Base-by-base conservation (phyloP, 2,888 invertebrate genomes). In the Xestobium rufovillosum region DNA sequence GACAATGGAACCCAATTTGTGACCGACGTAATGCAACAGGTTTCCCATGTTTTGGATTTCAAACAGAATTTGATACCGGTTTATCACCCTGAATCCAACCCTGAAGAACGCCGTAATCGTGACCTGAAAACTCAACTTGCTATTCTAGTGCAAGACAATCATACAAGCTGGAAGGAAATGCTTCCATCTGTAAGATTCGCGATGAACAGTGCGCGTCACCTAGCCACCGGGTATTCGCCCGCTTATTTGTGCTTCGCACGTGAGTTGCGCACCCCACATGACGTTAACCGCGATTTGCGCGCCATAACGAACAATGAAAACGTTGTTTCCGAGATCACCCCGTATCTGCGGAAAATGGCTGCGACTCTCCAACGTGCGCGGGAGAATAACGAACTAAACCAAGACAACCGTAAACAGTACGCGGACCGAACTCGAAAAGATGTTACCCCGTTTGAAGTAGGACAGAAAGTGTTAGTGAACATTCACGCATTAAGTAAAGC, bases 1-100 rank as follows among this genome's bases (percentile, higher is more conserved):
- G 60, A 64, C 26, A 64, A 63, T 10, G 62, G 61, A 0, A 35
- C 49, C 0, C 61, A 61, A 26, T 60, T 62, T 35, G 46, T 61
- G 0, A 51, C 52, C 2, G 49, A 43, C 0, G 42, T 60, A 1
- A 59, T 62, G 56, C 62, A 61, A 31, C 44, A 60, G 29, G 29
- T 56, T 0, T 27, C 45, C 3, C 16, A 27, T 13, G 29, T 29
- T 16, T 12, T 35, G 3, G 27, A 14, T 2, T 29, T 39, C 6
- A 14, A 15, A 6, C 30, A 34, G 12, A 4, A 38, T 1, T 26
- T 57, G 0, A 49, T 48, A 2, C 56, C 59, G 1, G 31, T 56
- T 0, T 60, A 61, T 40, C 59, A 63, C 26, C 60, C 60, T 0
- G 49, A 56, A 14, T 51, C 55, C 0, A 60, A 60, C 29, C 60